Base-by-base conservation (phyloP, 2,113 vertebrate genomes). In the Thryonomys swinderianus region DNA sequence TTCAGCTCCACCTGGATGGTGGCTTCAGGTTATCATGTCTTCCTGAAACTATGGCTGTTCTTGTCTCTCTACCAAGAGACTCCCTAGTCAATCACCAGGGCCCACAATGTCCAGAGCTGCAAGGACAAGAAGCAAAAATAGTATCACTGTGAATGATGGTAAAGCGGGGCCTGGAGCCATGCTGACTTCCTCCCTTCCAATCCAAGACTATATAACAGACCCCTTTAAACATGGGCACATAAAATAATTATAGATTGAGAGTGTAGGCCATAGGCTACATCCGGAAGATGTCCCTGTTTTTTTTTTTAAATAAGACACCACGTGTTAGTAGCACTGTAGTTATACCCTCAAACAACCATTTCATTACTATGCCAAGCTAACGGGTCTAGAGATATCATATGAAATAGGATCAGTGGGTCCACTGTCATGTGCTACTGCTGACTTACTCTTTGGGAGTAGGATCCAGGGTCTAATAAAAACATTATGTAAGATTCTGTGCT, bases 41-140 rank as follows among this genome's bases (percentile, higher is more conserved):
- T 79, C 92, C 82, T 90, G 45, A 67, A 57, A 76, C 57, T 53
- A 25, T 40, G 30, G n/a, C 14, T 67, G 9, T 12, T 30, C 2
- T 81, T 55, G 37, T 64, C 37, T 96, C 53, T 64, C 27, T 23
- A 69, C 16, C 9, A 80, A 71, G 62, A 62, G 81, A 71, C 71
- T 21, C 7, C 27, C 20, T 48, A 62, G 53, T 86, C 45, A 87
- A 69, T 93, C 23, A 64, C 71, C 16, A 80, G 23, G 40, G 66
- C 37, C 18, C 67, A 21, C 34, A 59, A 48, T 88, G 8, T 59
- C 53, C 48, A 85, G 69, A 78, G 73, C 34, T 88, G 5, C 40
- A 83, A 79, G 79, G 32, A 82, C 42, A 92, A 91, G 81, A 96
- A 96, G 14, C 91, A 91, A 59, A 88, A 67, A 90, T 71, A 69